These are phyloP conservation scores for Charanyca ferruginea DNA, from an alignment of 2,888 invertebrate species.

Conservation along the genomic window DNA sequence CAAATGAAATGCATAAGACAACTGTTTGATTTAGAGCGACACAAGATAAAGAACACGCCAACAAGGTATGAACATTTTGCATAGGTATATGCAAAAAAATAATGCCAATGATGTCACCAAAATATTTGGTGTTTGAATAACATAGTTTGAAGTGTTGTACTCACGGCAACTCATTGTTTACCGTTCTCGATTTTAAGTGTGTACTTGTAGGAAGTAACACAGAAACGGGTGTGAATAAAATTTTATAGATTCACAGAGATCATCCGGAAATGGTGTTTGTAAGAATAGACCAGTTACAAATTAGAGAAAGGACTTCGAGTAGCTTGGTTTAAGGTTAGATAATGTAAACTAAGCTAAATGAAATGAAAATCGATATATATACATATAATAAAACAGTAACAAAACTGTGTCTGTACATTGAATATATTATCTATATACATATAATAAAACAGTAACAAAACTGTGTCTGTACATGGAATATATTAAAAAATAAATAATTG, in stretches of 20 bases:
- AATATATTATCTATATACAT: no score
- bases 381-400: no score
- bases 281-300: slow-evolving; percentile 13
- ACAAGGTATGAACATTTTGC: slow-evolving; percentile 27
- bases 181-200: slow-evolving; percentile 57
- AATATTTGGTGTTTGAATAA: slow-evolving; percentile 54
- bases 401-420: no score
- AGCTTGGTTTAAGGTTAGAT: slow-evolving; percentile 11
- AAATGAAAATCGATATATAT: slow-evolving; percentile 31
- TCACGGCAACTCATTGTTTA: slow-evolving; percentile 57
- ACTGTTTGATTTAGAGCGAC: slow-evolving; percentile 63
- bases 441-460: no score
- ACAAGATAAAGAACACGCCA: slow-evolving; percentile 44
- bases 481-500: no score
- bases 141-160: slow-evolving; percentile 49
- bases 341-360: not conserved
- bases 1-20: slow-evolving; percentile 71
- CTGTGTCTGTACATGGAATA: no score
- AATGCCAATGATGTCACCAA: slow-evolving; percentile 54
- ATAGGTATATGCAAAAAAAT: slow-evolving; percentile 47
- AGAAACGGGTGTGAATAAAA: slow-evolving; percentile 55
- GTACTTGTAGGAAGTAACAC: slow-evolving; percentile 53
- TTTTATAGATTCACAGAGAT: slow-evolving; percentile 51
- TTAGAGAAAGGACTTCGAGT: slow-evolving; percentile 48
- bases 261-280: slow-evolving; percentile 39